A percentile compares a stretch with the other conserved stretches of the same genome.
phyloP scores from a whole-genome alignment of 2,113 vertebrate species.

The Peromyscus californicus region DNA sequence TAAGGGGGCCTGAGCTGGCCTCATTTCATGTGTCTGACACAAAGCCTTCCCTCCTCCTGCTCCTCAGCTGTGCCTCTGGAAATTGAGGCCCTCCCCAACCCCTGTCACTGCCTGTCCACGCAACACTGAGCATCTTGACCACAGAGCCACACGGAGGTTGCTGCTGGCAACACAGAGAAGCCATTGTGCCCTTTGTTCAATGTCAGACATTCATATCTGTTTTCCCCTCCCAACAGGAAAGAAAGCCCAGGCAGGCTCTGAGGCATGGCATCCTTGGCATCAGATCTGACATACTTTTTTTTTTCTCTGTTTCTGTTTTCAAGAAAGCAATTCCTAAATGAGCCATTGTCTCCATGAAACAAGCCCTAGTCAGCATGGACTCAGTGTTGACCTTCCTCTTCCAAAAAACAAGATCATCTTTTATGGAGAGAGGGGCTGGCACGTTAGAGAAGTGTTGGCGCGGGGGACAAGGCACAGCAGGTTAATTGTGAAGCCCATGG shows the following conservation, averaged over 20 bases:
- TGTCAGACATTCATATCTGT: background rate
- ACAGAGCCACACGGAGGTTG: background rate
- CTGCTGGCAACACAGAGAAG: background rate
- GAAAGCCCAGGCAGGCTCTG: constrained; percentile 1
- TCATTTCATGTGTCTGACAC: too few species aligned
- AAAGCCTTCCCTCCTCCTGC: background rate
- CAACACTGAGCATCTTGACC: background rate
- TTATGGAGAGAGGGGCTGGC: background rate
- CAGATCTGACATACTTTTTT: background rate
- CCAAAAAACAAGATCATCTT: background rate
- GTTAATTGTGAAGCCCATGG: background rate
- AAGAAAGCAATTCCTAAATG: constrained; percentile 36
- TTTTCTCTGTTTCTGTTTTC: background rate
- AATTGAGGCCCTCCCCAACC: background rate
- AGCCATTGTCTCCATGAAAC: constrained; percentile 52
- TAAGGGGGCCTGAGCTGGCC: background rate
- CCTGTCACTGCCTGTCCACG: background rate
- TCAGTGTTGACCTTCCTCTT: background rate
- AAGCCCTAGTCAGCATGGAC: background rate
- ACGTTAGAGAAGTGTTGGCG: background rate
- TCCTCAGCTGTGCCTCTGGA: background rate
- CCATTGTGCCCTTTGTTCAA: background rate
- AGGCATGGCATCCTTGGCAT: background rate
- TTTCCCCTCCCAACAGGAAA: background rate
- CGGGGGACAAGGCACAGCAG: background rate